Evolutionary conservation across 35 echinoderm and acorn worm species (phyloP), one percentile per base, ranked within the genome.

Genomic region (Chiridota heheva): DNA sequence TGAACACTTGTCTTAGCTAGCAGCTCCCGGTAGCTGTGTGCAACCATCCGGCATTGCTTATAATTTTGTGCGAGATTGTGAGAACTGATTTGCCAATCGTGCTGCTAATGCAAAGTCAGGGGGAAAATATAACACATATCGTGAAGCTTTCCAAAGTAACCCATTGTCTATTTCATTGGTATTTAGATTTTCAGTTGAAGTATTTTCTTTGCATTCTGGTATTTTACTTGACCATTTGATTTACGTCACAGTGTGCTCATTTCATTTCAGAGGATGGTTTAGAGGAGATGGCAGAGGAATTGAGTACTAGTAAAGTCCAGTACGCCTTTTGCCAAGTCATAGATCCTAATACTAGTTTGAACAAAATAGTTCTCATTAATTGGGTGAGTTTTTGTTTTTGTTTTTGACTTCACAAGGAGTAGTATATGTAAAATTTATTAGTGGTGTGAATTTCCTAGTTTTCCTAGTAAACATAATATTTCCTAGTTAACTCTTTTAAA

Each of bases 351-450:
- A 98, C 89, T 77, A 84, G 74, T 56, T 76, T 98, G 7, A 65
- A 57, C n/a, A 98, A 98, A 66, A 85, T 83, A 67, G 95, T 98
- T 33, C 84, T 98, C 44, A 82, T 98, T 30, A 98, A 98, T 45
- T 98, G 95, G 95, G 95, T 98, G 81, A 86, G 87, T 85, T 12
- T 13, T 25, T 44, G 3, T 58, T 34, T 34, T 5, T 29, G 29
- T 76, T 36, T 34, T 7, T 28, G 16, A 55, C 60, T 18, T 7
- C 7, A 7, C 25, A 18, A 7, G 26, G 15, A 26, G 30, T 8
- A 30, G 26, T 30, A 63, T 30, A 10, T n/a, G n/a, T n/a, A n/a
- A n/a, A n/a, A n/a, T n/a, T n/a, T n/a, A n/a, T n/a, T n/a, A n/a
- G n/a, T n/a, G n/a, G n/a, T n/a, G n/a, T n/a, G n/a, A n/a, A n/a